These are phyloP conservation scores for Melieria crassipennis DNA, from an alignment of 2,888 invertebrate species.

Conservation along the genomic window DNA sequence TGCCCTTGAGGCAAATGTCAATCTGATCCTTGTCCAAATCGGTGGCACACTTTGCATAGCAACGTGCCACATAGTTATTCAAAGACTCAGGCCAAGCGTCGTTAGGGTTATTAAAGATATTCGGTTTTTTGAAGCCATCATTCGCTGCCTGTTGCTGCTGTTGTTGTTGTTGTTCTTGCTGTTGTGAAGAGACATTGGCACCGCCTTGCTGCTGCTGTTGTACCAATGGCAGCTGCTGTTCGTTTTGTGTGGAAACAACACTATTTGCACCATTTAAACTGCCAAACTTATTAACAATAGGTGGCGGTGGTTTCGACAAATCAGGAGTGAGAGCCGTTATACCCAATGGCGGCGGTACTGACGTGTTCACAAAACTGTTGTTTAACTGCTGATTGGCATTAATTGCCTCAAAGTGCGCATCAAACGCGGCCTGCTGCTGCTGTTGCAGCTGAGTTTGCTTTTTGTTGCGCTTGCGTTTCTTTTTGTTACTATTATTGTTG, in stretches of 20 bases:
- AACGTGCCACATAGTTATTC: constrained; percentile 88
- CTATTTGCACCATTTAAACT: background rate
- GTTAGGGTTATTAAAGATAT: constrained; percentile 69
- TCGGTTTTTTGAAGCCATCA: constrained; percentile 56
- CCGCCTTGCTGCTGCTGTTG: constrained; percentile 15
- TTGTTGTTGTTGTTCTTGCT: background rate
- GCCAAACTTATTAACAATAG: constrained; percentile 44
- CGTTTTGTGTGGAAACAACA: background rate
- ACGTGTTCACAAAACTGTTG: constrained; percentile 44
- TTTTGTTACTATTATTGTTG: constrained; percentile 66
- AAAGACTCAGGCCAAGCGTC: constrained; percentile 83
- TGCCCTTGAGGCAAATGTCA: constrained; percentile 92
- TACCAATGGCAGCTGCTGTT: background rate
- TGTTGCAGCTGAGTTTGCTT: constrained; percentile 65
- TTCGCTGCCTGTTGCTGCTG: too few species aligned
- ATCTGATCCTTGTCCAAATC: constrained; percentile 92
- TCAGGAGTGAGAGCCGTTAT: constrained; percentile 47
- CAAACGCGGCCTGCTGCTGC: constrained; percentile 51
- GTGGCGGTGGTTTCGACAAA: constrained; percentile 61
- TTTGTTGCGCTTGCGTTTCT: constrained; percentile 80
- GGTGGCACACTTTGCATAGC: constrained; percentile 90
- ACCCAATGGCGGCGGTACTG: constrained; percentile 64
- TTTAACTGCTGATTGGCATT: constrained; percentile 24
- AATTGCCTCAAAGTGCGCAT: constrained; percentile 44
- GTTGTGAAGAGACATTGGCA: background rate